These are phyloP conservation scores for Eleginops maclovinus DNA, from an alignment of 2,113 vertebrate genomes.

Conservation along the genomic window DNA sequence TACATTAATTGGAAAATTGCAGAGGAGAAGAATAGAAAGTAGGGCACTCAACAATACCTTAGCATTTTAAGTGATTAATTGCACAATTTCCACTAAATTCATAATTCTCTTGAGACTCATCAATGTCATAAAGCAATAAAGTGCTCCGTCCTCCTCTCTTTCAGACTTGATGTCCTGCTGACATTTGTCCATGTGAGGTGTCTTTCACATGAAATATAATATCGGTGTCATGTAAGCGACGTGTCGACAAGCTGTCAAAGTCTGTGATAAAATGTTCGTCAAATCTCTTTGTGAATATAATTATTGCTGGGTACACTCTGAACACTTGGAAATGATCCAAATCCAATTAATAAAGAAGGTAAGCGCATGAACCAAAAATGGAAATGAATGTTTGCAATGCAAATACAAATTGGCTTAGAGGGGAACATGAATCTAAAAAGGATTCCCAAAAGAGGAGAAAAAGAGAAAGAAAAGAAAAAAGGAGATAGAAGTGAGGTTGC, in stretches of 20 bases:
- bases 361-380: slow-evolving; percentile 78
- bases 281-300: slow-evolving; percentile 70
- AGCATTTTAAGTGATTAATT: neutral
- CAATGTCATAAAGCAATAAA: neutral
- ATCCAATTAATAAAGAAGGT: slow-evolving; percentile 78
- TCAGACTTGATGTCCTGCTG: slow-evolving; percentile 18
- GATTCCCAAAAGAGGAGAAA: slow-evolving; percentile 62
- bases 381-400: slow-evolving; percentile 80
- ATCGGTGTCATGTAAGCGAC: slow-evolving; percentile 38
- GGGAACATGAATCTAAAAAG: slow-evolving; percentile 66
- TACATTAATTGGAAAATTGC: neutral
- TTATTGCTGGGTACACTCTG: slow-evolving; percentile 75
- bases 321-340: slow-evolving; percentile 79
- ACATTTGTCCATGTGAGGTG: slow-evolving; percentile 26
- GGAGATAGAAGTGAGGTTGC: slow-evolving; percentile 19
- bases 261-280: slow-evolving; percentile 65
- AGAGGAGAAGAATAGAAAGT: neutral
- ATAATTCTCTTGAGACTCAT: neutral
- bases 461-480: no score
- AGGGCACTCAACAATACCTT: neutral
- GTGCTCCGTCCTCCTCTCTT: neutral
- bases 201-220: slow-evolving; percentile 43
- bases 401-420: slow-evolving; percentile 77
- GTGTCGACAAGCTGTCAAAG: slow-evolving; percentile 57
- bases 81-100: neutral